Evolutionary conservation across 2,113 vertebrate species (phyloP).

Genomic region (Perccottus glenii): DNA sequence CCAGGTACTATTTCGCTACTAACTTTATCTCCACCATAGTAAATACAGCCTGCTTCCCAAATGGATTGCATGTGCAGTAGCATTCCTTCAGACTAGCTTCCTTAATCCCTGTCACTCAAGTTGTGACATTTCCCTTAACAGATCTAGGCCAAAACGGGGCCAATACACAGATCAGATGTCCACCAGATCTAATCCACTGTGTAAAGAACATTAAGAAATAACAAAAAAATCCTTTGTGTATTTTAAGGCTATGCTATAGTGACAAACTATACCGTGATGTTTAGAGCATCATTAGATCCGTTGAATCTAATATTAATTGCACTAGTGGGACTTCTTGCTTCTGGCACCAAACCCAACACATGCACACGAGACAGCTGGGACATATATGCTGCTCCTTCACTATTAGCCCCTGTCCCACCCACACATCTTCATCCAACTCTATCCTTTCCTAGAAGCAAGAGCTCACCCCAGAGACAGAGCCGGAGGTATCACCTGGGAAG

Average conservation of each 20-base stretch:
- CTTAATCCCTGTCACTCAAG: constrained; percentile 49
- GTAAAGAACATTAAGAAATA: background rate
- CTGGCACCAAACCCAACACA: constrained; percentile 57
- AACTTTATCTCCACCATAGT: constrained; percentile 19
- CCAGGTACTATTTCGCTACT: background rate
- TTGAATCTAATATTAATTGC: background rate
- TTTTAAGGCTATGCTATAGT: no score
- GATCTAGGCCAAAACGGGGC: constrained; percentile 38
- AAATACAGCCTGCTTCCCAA: constrained; percentile 37
- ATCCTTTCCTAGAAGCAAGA: constrained; percentile 65
- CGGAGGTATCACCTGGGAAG: constrained; percentile 64
- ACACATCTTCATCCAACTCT: constrained; percentile 32
- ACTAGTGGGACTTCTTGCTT: constrained; percentile 18
- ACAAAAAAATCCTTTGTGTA: background rate
- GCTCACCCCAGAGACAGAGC: constrained; percentile 56
- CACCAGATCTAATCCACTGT: constrained; percentile 20
- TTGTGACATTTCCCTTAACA: constrained; percentile 49
- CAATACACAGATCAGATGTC: constrained; percentile 39
- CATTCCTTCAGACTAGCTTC: constrained; percentile 55
- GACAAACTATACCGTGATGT: no score
- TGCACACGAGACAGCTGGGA: constrained; percentile 62
- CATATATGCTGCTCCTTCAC: constrained; percentile 26
- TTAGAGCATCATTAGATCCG: no score
- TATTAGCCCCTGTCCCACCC: constrained; percentile 27
- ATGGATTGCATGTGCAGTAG: constrained; percentile 31